Evolutionary conservation across 2,888 invertebrate genomes (phyloP).

Genomic region (Lucinisca nassula): DNA sequence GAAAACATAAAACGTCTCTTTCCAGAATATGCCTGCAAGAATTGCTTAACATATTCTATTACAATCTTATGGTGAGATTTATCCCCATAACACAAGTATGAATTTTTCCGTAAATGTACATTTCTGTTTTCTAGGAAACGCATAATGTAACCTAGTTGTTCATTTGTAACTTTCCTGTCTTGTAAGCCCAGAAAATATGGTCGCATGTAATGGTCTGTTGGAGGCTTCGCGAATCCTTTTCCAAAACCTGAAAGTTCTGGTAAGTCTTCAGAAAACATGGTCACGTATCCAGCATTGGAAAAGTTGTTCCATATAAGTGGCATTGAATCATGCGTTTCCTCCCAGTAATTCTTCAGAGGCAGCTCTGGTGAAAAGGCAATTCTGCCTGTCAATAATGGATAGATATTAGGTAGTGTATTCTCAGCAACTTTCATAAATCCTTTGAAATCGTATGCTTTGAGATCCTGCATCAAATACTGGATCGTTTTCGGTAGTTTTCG

Average conservation of each 20-base stretch:
- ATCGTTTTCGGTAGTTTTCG: slow-evolving; percentile 70
- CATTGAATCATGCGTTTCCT: slow-evolving; percentile 53
- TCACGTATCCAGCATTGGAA: slow-evolving; percentile 51
- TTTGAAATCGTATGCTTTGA: slow-evolving; percentile 61
- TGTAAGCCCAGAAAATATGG: slow-evolving; percentile 63
- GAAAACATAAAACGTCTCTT: slow-evolving; percentile 94
- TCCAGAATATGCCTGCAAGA: slow-evolving; percentile 90
- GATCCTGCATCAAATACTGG: slow-evolving; percentile 58
- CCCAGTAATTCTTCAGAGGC: slow-evolving; percentile 44
- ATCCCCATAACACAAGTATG: slow-evolving; percentile 55
- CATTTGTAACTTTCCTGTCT: slow-evolving; percentile 35
- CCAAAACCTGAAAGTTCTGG: slow-evolving; percentile 58
- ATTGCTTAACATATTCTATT: slow-evolving; percentile 90
- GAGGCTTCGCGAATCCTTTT: slow-evolving; percentile 61
- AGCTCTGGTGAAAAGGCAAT: slow-evolving; percentile 47
- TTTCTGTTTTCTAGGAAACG: slow-evolving; percentile 58
- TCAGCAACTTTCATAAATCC: slow-evolving; percentile 73
- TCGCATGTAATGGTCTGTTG: slow-evolving; percentile 70
- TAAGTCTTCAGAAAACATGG: slow-evolving; percentile 64
- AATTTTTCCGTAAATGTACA: slow-evolving; percentile 39
- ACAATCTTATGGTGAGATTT: slow-evolving; percentile 88
- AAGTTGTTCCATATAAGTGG: slow-evolving; percentile 71
- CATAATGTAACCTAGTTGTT: slow-evolving; percentile 50
- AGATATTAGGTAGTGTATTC: slow-evolving; percentile 70
- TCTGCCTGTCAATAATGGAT: slow-evolving; percentile 66